Evolutionary conservation across 53 echinoderm and acorn worm species (phyloP).

Genomic region (Astropecten irregularis): DNA sequence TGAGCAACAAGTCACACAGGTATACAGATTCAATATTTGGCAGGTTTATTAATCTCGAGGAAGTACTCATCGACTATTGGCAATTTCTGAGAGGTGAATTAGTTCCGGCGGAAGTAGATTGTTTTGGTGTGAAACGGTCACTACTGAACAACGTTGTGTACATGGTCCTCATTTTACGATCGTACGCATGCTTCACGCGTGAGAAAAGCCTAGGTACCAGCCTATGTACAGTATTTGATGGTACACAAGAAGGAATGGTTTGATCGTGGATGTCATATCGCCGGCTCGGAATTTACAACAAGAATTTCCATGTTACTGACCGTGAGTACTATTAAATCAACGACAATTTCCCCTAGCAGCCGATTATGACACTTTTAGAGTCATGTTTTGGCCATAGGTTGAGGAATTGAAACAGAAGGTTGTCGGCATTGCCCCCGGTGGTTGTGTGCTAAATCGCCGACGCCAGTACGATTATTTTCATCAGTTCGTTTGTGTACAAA

Average conservation of each 20-base stretch:
- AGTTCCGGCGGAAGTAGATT: constrained; percentile 58
- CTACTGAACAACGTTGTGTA: neutral
- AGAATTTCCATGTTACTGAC: neutral
- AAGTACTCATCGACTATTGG: neutral
- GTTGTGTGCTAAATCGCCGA: no score
- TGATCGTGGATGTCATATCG: neutral
- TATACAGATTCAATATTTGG: no score
- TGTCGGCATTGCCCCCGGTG: no score
- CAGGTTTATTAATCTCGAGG: neutral
- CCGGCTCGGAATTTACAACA: neutral
- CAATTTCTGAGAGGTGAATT: neutral
- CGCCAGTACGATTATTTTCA: neutral
- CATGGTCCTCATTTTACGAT: neutral
- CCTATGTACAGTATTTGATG: neutral
- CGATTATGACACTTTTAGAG: no score
- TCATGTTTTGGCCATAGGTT: neutral
- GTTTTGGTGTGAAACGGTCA: constrained; percentile 44
- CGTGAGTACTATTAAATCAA: no score
- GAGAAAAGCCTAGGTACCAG: neutral
- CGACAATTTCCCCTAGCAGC: no score
- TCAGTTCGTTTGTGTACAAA: neutral
- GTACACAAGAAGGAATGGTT: neutral
- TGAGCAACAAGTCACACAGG: no score
- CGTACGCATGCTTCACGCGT: neutral
- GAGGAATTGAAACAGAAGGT: no score